These are phyloP conservation scores for Darevskia nairensis DNA, from an alignment of 2,797 vertebrate genomes.

Conservation along the genomic window DNA sequence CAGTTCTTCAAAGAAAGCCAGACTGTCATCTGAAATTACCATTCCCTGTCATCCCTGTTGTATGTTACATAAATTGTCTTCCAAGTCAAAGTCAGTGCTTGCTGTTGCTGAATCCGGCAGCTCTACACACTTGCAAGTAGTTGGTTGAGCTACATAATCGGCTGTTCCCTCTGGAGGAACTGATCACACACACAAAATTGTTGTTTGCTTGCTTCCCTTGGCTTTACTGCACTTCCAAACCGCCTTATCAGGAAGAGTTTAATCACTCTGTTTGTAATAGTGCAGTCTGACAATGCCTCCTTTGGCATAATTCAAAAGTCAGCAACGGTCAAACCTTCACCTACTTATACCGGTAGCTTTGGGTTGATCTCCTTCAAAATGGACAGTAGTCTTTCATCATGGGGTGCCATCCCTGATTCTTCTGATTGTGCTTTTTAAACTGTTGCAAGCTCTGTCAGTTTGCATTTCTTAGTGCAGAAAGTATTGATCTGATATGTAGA, in stretches of 20 bases:
- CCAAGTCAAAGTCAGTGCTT: background rate
- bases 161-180: background rate
- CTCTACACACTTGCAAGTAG: background rate
- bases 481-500: no score
- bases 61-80: background rate
- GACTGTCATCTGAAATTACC: no score
- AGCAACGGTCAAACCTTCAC: fast-evolving
- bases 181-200: background rate
- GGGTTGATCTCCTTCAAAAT: background rate
- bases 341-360: no score
- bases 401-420: background rate
- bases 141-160: background rate
- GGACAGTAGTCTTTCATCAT: background rate
- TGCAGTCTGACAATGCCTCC: no score
- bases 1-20: no score
- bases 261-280: background rate
- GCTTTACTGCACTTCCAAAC: background rate
- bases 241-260: background rate
- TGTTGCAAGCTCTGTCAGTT: background rate
- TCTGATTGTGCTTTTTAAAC: background rate
- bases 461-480: no score
- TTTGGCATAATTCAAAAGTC: background rate
- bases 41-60: background rate
- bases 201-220: background rate
- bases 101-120: background rate